Percentiles rank a stretch among this genome's conserved stretches.
These are phyloP conservation scores for Okamejei kenojei DNA, from an alignment of 2,797 vertebrate genomes.

Conservation along the genomic window DNA sequence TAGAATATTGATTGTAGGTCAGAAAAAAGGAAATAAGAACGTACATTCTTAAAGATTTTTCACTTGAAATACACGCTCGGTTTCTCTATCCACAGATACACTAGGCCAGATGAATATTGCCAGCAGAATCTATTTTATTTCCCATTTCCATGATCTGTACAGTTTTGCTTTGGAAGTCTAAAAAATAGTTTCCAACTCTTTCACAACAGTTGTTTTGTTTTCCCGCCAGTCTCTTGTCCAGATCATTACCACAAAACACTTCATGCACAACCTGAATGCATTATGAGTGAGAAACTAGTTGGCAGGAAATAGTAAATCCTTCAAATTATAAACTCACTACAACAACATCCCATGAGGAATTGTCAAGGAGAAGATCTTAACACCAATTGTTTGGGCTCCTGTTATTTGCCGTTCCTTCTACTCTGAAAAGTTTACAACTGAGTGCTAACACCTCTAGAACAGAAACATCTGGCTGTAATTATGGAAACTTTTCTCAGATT, in stretches of 20 bases:
- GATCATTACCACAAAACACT: not conserved
- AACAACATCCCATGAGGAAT: not conserved
- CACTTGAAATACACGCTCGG: too few species aligned
- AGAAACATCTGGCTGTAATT: conserved; percentile 11
- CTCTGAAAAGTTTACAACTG: not conserved
- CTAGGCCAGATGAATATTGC: too few species aligned
- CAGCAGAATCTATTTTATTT: too few species aligned
- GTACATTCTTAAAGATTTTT: too few species aligned
- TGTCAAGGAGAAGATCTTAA: not conserved
- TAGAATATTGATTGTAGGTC: too few species aligned
- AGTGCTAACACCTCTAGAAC: not conserved
- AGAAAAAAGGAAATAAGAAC: too few species aligned
- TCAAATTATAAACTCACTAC: not conserved
- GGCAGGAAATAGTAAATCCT: not conserved
- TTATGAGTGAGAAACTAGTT: not conserved
- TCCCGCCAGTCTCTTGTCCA: not conserved
- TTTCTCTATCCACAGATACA: too few species aligned
- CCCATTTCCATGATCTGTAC: too few species aligned
- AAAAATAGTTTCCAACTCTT: not conserved
- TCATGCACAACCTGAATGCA: not conserved
- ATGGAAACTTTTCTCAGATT: conserved; percentile 1
- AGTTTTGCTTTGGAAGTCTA: too few species aligned
- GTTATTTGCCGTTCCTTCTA: not conserved
- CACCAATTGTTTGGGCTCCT: not conserved
- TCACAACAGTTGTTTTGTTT: not conserved